phyloP scores from a whole-genome alignment of 2,888 invertebrate species.

The Tanytarsus gracilentus region DNA sequence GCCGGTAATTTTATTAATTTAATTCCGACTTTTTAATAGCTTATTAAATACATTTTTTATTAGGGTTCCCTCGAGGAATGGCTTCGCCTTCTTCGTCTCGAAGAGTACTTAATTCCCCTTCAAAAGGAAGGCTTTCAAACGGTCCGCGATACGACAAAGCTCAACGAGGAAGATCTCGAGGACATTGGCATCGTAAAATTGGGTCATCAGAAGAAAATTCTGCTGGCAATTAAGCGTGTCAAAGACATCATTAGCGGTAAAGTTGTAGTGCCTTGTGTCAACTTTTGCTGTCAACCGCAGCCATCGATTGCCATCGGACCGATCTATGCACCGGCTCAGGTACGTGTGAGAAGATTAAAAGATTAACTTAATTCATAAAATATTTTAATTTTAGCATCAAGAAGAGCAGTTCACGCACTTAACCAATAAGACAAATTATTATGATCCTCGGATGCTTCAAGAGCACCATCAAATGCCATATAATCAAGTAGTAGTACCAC shows the following conservation, averaged over 20 bases:
- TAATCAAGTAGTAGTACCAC: neutral
- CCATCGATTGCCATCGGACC: neutral
- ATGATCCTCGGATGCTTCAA: conserved; percentile 17
- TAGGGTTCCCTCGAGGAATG: conserved; percentile 92
- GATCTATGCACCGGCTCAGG: conserved; percentile 10
- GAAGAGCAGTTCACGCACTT: conserved; percentile 21
- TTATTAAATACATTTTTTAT: conserved; percentile 16
- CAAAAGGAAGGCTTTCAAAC: conserved; percentile 89
- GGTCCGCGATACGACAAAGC: conserved; percentile 86
- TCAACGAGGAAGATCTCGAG: conserved; percentile 98
- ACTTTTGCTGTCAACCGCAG: conserved; percentile 10
- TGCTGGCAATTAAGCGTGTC: conserved; percentile 91
- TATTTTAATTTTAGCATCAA: conserved; percentile 1
- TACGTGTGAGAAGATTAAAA: neutral
- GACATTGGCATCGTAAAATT: conserved; percentile 89
- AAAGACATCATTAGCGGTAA: conserved; percentile 88
- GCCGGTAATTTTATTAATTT: conserved; percentile 57
- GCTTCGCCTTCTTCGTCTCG: conserved; percentile 80
- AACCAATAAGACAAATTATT: conserved; percentile 6
- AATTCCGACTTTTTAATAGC: conserved; percentile 31
- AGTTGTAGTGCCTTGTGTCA: conserved; percentile 31
- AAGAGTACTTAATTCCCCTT: conserved; percentile 85
- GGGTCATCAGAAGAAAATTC: conserved; percentile 97
- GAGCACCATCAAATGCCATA: conserved; percentile 10
- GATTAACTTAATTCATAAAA: neutral